phyloP scores from a whole-genome alignment of 37 sponge, comb jelly and placozoan species.

The Amphimedon queenslandica region DNA sequence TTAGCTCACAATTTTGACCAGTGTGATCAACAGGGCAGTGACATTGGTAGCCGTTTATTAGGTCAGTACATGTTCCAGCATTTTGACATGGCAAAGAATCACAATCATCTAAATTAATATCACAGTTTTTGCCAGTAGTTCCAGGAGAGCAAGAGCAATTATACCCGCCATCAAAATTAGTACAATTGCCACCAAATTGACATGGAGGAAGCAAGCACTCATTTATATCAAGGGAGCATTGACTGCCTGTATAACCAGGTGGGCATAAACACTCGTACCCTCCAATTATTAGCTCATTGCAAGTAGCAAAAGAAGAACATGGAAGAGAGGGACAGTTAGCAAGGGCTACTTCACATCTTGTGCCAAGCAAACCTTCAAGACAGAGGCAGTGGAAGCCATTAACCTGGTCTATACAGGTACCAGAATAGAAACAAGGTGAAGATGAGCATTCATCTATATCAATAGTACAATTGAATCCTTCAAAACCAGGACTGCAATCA shows the following conservation, averaged over 20 bases:
- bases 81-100: background rate
- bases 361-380: slow-evolving; percentile 8
- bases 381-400: slow-evolving; percentile 51
- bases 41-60: background rate
- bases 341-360: background rate
- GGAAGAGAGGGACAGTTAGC: background rate
- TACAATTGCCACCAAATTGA: slow-evolving; percentile 9
- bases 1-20: background rate
- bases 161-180: background rate
- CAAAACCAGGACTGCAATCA: slow-evolving; percentile 48
- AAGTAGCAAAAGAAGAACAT: background rate
- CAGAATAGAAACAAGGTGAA: slow-evolving; percentile 59
- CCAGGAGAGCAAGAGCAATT: background rate
- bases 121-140: background rate
- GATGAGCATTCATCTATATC: slow-evolving; percentile 54
- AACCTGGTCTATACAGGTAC: slow-evolving; percentile 50
- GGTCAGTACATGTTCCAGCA: background rate
- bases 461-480: slow-evolving; percentile 58
- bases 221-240: background rate
- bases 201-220: background rate
- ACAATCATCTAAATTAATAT: slow-evolving; percentile 8
- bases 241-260: background rate
- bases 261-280: background rate
- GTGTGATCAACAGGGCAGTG: background rate
- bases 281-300: background rate